These are phyloP conservation scores for Ptiloglossa arizonensis DNA, from an alignment of 1,140 invertebrate species.

Conservation along the genomic window DNA sequence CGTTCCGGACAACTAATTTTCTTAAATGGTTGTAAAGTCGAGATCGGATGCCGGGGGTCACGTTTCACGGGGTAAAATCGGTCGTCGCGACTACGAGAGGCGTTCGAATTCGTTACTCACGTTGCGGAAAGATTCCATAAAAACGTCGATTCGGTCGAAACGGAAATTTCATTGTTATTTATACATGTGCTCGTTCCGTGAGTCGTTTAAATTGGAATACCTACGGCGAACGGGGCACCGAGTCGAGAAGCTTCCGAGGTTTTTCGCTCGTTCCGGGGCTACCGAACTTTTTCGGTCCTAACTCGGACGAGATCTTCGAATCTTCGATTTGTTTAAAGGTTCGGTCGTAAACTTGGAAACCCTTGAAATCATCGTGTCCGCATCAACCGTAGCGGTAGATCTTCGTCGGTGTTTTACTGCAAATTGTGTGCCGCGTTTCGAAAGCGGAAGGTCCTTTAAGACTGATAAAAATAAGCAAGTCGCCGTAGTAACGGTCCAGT, in stretches of 20 bases:
- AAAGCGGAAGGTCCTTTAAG: not conserved
- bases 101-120: not conserved
- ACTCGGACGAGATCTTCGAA: not conserved
- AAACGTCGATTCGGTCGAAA: not conserved
- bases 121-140: not conserved
- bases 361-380: conserved; percentile 12
- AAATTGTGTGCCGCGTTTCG: not conserved
- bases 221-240: not conserved
- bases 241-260: not conserved
- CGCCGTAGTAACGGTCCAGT: not conserved
- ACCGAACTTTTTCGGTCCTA: conserved; percentile 1
- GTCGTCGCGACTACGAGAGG: not conserved
- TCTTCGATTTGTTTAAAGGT: conserved; percentile 44
- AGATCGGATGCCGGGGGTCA: not conserved
- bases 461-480: not conserved
- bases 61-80: not conserved
- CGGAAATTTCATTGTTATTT: conserved; percentile 26
- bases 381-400: not conserved
- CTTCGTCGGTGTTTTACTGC: not conserved
- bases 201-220: conserved; percentile 5
- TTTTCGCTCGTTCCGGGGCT: not conserved
- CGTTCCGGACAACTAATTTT: not conserved
- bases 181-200: not conserved
- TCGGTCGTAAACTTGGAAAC: conserved; percentile 8
- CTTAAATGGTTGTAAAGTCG: conserved; percentile 2